Evolutionary conservation across 2,888 invertebrate species (phyloP).

Genomic region (Drosophila cognata): DNA sequence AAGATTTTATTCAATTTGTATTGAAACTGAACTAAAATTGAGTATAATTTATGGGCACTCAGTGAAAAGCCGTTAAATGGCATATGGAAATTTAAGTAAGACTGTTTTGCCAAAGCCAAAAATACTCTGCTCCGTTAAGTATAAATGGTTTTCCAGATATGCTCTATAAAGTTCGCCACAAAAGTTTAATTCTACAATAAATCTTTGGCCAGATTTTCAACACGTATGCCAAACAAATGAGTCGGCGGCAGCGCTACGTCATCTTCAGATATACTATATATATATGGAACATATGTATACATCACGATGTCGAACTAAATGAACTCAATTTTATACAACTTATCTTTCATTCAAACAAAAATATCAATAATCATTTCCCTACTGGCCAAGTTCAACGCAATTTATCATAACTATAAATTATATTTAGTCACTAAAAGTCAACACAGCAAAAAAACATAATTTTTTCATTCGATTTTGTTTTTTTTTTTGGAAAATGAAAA

Average conservation of each 20-base stretch:
- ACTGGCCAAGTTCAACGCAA: constrained; percentile 65
- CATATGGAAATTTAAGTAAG: neutral
- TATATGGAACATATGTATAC: neutral
- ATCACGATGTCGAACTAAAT: neutral
- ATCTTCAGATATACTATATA: constrained; percentile 2
- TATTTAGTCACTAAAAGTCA: constrained; percentile 73
- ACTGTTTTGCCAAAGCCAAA: neutral
- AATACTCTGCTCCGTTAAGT: neutral
- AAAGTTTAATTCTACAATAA: constrained; percentile 11
- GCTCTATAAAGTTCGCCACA: neutral
- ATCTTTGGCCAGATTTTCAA: constrained; percentile 23
- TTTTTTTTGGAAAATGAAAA: constrained; percentile 11
- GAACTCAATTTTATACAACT: constrained; percentile 15
- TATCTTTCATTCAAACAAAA: constrained; percentile 12
- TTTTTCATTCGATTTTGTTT: constrained; percentile 7
- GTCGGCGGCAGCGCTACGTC: neutral
- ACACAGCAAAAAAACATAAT: constrained; percentile 32
- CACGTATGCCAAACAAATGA: constrained; percentile 15
- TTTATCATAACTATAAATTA: constrained; percentile 74
- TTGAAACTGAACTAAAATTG: neutral
- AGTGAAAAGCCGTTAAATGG: neutral
- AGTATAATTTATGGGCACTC: neutral
- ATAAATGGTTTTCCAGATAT: neutral
- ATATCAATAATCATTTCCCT: constrained; percentile 31
- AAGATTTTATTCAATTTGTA: neutral